Conservation (phyloP, 2,888 invertebrate species). For the Tenodera sinensis region DNA sequence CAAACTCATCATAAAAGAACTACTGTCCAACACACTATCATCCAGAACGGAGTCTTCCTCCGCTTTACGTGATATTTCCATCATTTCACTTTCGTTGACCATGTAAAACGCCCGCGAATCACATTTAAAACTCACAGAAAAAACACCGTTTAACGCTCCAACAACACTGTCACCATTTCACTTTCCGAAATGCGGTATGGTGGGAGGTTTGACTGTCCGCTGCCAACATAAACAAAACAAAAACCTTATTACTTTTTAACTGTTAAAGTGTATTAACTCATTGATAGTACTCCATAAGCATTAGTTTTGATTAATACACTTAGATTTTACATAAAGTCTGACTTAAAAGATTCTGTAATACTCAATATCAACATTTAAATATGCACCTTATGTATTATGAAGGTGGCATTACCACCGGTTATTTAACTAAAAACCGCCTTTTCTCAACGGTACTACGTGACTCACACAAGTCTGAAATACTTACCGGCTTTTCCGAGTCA, state of each 20-base stretch:
- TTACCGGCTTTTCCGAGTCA: too few relatives aligned
- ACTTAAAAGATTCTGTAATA: neutral
- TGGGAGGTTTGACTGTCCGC: neutral
- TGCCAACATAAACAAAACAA: neutral
- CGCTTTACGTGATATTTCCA: neutral
- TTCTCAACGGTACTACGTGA: neutral
- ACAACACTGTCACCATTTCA: neutral
- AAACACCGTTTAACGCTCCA: neutral
- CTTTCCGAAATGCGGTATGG: neutral
- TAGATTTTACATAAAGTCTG: neutral
- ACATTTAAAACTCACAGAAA: neutral
- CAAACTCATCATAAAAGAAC: conserved; percentile 8
- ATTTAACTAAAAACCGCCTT: neutral
- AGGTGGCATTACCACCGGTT: neutral
- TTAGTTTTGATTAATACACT: neutral
- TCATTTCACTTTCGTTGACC: neutral
- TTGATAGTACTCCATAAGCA: neutral
- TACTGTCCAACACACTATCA: conserved; percentile 6
- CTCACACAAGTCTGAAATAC: neutral
- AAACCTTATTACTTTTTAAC: neutral
- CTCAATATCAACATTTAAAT: neutral
- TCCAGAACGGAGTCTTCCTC: neutral
- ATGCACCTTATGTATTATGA: neutral
- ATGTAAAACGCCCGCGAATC: neutral
- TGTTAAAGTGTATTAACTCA: neutral